Conservation (phyloP, 2,888 invertebrate genomes). For the Campopleginae sp. region DNA sequence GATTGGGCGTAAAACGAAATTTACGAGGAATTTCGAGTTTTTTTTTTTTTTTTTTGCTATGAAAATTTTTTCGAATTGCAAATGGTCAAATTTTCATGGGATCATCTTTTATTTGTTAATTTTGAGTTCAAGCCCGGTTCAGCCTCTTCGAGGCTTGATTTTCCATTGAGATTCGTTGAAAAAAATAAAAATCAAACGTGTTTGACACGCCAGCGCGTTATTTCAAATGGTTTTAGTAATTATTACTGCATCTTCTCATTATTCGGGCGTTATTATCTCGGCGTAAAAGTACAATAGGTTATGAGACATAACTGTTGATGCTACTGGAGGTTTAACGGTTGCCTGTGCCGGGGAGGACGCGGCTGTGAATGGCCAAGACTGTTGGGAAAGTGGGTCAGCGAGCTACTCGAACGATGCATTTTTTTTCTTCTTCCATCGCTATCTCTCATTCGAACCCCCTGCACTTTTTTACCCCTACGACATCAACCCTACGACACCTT, state of each 20-base stretch:
- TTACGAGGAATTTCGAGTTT: background rate
- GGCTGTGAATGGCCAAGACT: slow-evolving; percentile 23
- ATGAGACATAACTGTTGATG: slow-evolving; percentile 20
- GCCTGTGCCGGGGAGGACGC: slow-evolving; percentile 1
- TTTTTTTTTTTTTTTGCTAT: too few relatives aligned
- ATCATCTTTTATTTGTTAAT: too few relatives aligned
- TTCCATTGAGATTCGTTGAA: background rate
- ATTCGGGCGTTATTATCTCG: background rate
- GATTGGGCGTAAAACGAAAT: background rate
- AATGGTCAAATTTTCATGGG: too few relatives aligned
- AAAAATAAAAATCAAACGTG: background rate
- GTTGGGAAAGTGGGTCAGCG: slow-evolving; percentile 58
- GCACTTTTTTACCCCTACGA: slow-evolving; percentile 39
- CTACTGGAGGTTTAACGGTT: slow-evolving; percentile 26
- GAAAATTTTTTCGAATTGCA: too few relatives aligned
- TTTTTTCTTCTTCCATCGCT: slow-evolving; percentile 39
- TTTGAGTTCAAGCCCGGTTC: too few relatives aligned
- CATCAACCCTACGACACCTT: slow-evolving; percentile 22
- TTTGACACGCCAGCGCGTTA: background rate
- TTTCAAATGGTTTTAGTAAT: background rate
- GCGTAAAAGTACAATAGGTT: slow-evolving; percentile 6
- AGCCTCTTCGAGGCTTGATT: background rate
- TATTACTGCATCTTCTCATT: slow-evolving; percentile 4
- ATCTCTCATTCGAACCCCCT: slow-evolving; percentile 37
- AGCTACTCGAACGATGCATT: slow-evolving; percentile 61